Evolutionary conservation across 2,888 invertebrate species (phyloP).

Genomic region (Elmis aenea): DNA sequence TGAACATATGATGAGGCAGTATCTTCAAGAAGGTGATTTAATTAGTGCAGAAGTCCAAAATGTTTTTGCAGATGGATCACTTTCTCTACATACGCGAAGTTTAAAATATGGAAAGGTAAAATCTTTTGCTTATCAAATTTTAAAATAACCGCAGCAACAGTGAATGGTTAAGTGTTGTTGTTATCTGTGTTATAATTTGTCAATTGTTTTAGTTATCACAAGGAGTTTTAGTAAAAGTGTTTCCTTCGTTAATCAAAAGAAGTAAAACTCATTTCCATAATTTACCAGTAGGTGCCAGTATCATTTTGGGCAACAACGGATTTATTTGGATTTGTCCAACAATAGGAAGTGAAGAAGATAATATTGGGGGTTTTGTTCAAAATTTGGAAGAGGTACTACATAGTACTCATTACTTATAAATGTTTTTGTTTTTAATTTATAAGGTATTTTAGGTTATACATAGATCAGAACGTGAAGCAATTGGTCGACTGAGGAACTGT

Average conservation of each 20-base stretch:
- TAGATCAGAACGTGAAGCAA: slow-evolving; percentile 72
- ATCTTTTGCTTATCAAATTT: neutral
- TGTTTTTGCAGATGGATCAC: slow-evolving; percentile 83
- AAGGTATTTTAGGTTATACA: slow-evolving; percentile 58
- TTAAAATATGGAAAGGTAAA: slow-evolving; percentile 91
- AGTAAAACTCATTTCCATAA: slow-evolving; percentile 96
- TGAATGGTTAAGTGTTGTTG: no score
- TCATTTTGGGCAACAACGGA: slow-evolving; percentile 95
- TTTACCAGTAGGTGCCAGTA: slow-evolving; percentile 82
- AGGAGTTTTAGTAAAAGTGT: slow-evolving; percentile 84
- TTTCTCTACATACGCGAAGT: slow-evolving; percentile 92
- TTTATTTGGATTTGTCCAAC: slow-evolving; percentile 88
- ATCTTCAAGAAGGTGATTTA: slow-evolving; percentile 90
- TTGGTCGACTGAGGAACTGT: slow-evolving; percentile 85
- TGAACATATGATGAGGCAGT: slow-evolving; percentile 95
- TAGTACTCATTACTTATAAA: neutral
- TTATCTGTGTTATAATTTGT: no score
- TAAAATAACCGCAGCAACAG: no score
- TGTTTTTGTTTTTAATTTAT: slow-evolving; percentile 5
- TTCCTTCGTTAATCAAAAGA: slow-evolving; percentile 84
- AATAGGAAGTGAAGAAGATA: slow-evolving; percentile 57
- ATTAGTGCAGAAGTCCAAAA: slow-evolving; percentile 98
- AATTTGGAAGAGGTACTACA: slow-evolving; percentile 58
- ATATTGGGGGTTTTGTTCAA: slow-evolving; percentile 71
- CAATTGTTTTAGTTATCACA: slow-evolving; percentile 66